Evolutionary conservation across 1,140 invertebrate genomes (phyloP).

Genomic region (Ceratina australensis): DNA sequence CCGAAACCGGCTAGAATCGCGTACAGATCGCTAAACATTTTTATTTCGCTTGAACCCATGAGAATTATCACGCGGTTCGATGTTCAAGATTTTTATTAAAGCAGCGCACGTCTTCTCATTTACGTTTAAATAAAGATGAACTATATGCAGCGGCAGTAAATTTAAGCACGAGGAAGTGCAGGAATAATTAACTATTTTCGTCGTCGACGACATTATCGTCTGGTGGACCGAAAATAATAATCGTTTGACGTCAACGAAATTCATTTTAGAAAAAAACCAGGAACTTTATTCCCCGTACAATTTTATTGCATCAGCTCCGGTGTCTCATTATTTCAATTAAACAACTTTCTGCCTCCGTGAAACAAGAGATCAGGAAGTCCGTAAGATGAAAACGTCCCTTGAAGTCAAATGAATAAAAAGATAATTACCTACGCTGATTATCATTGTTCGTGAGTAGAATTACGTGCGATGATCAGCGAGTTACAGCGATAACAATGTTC

Average conservation of each 20-base stretch:
- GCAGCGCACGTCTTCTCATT: too few species aligned
- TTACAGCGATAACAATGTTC: background rate
- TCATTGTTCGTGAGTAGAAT: too few species aligned
- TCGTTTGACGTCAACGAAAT: constrained; percentile 34
- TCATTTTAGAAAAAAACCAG: background rate
- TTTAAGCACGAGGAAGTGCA: background rate
- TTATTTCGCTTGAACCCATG: background rate
- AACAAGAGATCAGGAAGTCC: too few species aligned
- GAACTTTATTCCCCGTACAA: background rate
- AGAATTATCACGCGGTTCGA: too few species aligned
- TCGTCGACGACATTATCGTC: background rate
- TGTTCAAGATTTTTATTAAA: too few species aligned
- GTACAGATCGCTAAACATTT: background rate
- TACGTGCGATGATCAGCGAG: too few species aligned
- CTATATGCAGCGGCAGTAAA: background rate
- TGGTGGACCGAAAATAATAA: constrained; percentile 17
- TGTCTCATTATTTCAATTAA: constrained; percentile 33
- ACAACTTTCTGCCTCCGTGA: too few species aligned
- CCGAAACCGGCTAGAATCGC: background rate
- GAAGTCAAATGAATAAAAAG: too few species aligned
- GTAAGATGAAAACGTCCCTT: too few species aligned
- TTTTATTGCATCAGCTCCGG: constrained; percentile 22
- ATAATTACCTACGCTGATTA: too few species aligned
- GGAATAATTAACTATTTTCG: constrained; percentile 1
- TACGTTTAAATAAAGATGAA: background rate